Conservation (phyloP, 2,113 vertebrate species). For the Oxyura jamaicensis region DNA sequence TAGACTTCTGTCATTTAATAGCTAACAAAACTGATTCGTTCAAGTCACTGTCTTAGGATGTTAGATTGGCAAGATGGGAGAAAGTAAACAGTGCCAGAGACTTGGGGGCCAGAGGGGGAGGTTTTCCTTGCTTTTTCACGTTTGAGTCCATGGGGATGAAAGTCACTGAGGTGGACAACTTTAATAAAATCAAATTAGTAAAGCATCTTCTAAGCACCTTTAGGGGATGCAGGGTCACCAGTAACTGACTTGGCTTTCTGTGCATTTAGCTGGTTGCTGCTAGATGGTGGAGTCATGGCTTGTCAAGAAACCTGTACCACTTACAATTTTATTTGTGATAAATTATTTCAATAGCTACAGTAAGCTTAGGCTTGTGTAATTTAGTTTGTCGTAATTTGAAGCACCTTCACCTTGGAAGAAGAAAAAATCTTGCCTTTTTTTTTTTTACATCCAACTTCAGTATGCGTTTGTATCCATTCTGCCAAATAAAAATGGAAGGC, state of each 20-base stretch:
- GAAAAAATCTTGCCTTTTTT: not conserved
- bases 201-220: not conserved
- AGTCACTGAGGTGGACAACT: not conserved
- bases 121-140: not conserved
- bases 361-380: not conserved
- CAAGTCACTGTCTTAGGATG: not conserved
- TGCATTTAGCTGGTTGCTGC: not conserved
- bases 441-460: not conserved
- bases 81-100: too few relatives aligned
- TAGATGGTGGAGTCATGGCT: not conserved
- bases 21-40: not conserved
- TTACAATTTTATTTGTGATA: not conserved
- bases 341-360: not conserved
- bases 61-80: not conserved
- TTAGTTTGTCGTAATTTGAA: not conserved
- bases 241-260: not conserved
- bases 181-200: not conserved
- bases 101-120: too few relatives aligned
- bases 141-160: not conserved
- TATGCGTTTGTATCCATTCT: not conserved
- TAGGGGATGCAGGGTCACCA: not conserved
- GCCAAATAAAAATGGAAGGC: not conserved
- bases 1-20: not conserved
- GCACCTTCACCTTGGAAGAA: not conserved
- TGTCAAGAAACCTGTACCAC: not conserved